phyloP scores from a whole-genome alignment of 2,797 vertebrate genomes.

The Setipinna tenuifilis region DNA sequence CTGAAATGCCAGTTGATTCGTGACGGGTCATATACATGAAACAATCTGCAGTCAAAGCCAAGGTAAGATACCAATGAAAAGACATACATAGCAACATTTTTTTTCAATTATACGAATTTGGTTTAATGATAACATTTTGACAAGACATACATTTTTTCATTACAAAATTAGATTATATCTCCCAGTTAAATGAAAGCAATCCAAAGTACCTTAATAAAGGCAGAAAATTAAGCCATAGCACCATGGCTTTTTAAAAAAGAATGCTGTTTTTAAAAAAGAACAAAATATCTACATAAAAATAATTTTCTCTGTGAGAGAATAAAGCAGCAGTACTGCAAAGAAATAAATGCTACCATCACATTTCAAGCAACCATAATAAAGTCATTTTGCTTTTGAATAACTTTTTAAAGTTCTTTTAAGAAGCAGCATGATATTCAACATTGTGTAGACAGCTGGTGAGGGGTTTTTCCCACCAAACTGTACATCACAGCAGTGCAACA shows the following conservation, averaged over 20 bases:
- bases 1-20: not conserved
- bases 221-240: conserved; percentile 22
- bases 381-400: not conserved
- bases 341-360: conserved; percentile 19
- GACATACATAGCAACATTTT: not conserved
- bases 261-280: not conserved
- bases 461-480: not conserved
- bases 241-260: not conserved
- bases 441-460: not conserved
- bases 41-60: not conserved
- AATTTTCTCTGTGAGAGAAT: not conserved
- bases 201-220: conserved; percentile 7
- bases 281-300: not conserved
- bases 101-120: not conserved
- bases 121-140: conserved; percentile 5
- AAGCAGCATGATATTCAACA: conserved; percentile 19
- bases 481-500: conserved; percentile 20
- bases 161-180: conserved; percentile 10
- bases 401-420: not conserved
- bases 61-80: not conserved
- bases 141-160: conserved; percentile 6
- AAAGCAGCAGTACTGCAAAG: not conserved
- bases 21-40: not conserved
- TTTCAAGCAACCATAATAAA: not conserved
- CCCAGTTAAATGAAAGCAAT: not conserved